These are phyloP conservation scores for Perodicticus potto DNA, from an alignment of 2,797 vertebrate species.

Conservation along the genomic window DNA sequence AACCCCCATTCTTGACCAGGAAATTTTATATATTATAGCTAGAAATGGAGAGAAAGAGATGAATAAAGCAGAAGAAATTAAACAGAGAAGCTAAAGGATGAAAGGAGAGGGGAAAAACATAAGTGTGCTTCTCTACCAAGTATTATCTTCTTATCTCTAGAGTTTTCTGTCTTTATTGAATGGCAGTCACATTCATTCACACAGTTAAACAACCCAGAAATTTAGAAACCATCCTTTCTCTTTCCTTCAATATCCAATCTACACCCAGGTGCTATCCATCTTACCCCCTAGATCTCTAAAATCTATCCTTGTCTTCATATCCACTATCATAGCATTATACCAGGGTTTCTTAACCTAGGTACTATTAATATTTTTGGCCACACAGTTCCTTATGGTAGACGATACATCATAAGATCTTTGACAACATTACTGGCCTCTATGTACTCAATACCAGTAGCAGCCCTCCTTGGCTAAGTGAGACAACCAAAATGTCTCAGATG, in stretches of 20 bases:
- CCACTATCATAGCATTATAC: background rate
- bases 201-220: background rate
- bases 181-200: background rate
- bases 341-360: background rate
- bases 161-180: conserved; percentile 10
- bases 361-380: background rate
- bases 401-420: background rate
- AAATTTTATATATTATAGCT: background rate
- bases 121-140: background rate
- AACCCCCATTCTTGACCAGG: background rate
- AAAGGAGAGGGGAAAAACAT: background rate
- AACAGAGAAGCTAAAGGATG: background rate
- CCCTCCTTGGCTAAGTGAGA: background rate
- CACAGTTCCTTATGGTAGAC: background rate
- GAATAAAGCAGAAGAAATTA: background rate
- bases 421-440: background rate
- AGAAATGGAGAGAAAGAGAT: conserved; percentile 19
- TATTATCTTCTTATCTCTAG: background rate
- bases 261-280: background rate
- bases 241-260: background rate
- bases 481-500: background rate
- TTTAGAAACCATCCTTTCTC: background rate
- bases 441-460: background rate
- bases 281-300: background rate
- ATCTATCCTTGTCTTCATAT: background rate